Conservation (phyloP, 2,113 vertebrate genomes). For the Parus major region DNA sequence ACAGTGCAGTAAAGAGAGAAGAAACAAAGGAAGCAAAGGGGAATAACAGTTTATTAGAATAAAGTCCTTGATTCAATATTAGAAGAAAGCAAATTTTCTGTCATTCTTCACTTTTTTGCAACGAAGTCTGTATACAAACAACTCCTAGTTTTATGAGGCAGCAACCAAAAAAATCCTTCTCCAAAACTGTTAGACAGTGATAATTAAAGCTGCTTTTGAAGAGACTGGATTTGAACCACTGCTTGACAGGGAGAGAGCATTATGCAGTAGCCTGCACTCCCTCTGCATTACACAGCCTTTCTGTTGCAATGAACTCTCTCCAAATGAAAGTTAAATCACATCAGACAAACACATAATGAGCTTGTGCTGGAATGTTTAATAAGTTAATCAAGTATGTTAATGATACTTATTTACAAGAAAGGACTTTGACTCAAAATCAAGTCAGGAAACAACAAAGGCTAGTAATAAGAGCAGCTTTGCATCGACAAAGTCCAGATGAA, state of each 20-base stretch:
- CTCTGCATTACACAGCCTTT: background rate
- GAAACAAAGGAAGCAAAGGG: background rate
- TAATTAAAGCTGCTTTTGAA: conserved; percentile 15
- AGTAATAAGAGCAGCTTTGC: conserved; percentile 39
- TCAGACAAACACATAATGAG: conserved; percentile 61
- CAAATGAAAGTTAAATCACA: conserved; percentile 54
- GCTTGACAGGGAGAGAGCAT: background rate
- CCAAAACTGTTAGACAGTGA: background rate
- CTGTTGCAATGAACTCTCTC: background rate
- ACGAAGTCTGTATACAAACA: background rate
- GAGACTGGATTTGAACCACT: background rate
- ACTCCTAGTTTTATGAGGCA: background rate
- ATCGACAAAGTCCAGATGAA: conserved; percentile 56
- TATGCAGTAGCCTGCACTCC: background rate
- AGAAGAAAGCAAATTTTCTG: background rate
- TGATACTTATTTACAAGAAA: conserved; percentile 45
- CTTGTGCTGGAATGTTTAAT: conserved; percentile 46
- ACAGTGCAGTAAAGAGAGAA: background rate
- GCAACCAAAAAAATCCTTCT: background rate
- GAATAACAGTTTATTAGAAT: background rate
- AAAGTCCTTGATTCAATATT: background rate
- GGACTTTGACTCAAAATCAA: conserved; percentile 32
- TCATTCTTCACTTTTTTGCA: conserved; percentile 1
- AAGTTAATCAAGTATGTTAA: conserved; percentile 65
- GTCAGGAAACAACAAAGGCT: conserved; percentile 40